Conservation (phyloP, 2,888 invertebrate species). For the Dermolepida albohirtum region DNA sequence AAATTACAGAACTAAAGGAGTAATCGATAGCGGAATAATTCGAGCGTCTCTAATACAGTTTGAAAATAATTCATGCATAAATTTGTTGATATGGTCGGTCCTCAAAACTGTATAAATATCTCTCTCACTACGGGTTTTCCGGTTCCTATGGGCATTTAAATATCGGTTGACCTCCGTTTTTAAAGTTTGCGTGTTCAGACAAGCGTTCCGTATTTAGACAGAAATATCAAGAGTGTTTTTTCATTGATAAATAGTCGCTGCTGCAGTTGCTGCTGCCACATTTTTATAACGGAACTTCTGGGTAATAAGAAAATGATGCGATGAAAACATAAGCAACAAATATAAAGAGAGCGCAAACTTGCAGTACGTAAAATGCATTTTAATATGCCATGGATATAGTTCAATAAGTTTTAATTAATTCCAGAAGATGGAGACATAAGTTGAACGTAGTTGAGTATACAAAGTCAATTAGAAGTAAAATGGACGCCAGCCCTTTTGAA, state of each 20-base stretch:
- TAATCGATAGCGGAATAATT: constrained; percentile 16
- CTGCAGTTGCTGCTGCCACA: neutral
- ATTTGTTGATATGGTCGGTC: constrained; percentile 35
- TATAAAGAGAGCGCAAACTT: no score
- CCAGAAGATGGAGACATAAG: no score
- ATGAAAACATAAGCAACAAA: no score
- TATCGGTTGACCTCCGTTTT: constrained; percentile 14
- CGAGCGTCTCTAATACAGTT: constrained; percentile 34
- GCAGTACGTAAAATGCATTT: no score
- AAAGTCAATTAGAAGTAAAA: no score
- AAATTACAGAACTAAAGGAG: constrained; percentile 14
- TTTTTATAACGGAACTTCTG: no score
- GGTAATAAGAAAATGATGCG: no score
- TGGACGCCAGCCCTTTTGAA: no score
- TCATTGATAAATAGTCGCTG: neutral
- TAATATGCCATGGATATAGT: no score
- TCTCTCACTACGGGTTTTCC: constrained; percentile 3
- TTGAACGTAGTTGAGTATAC: no score
- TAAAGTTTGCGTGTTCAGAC: constrained; percentile 20
- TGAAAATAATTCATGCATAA: constrained; percentile 32
- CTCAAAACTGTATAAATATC: constrained; percentile 31
- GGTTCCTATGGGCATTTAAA: constrained; percentile 20
- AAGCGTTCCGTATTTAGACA: constrained; percentile 16
- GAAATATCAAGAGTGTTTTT: constrained; percentile 1
- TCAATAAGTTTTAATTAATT: no score